Conservation (phyloP, 2,888 invertebrate species). For the Tetragonisca angustula region DNA sequence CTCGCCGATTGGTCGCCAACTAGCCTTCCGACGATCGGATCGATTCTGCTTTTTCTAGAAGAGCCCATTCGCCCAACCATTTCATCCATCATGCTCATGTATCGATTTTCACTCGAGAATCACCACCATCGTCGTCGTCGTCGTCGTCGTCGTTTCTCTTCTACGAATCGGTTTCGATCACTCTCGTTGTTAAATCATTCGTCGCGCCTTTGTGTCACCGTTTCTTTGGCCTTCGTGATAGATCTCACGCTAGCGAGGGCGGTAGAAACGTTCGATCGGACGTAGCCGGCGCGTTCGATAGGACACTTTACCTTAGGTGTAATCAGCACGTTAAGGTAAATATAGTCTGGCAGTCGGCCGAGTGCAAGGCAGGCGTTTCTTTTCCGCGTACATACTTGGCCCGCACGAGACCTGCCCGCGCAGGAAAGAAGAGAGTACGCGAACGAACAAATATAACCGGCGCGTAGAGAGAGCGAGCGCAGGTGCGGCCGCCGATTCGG, state of each 20-base stretch:
- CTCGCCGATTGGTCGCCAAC: slow-evolving; percentile 27
- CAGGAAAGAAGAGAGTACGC: slow-evolving; percentile 70
- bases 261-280: slow-evolving; percentile 24
- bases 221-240: slow-evolving; percentile 11
- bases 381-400: slow-evolving; percentile 77
- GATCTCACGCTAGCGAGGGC: slow-evolving; percentile 19
- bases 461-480: slow-evolving; percentile 53
- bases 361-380: slow-evolving; percentile 76
- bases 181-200: neutral
- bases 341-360: slow-evolving; percentile 81
- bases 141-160: neutral
- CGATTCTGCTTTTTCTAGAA: neutral
- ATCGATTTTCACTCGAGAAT: neutral
- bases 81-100: neutral
- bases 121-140: neutral
- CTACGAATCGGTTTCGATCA: neutral
- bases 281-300: slow-evolving; percentile 23
- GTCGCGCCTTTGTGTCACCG: neutral
- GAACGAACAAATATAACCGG: slow-evolving; percentile 70
- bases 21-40: slow-evolving; percentile 2
- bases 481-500: slow-evolving; percentile 72
- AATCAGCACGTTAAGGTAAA: slow-evolving; percentile 80
- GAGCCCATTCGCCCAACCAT: neutral
- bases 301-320: slow-evolving; percentile 73
- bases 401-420: slow-evolving; percentile 65